Conservation (phyloP, 2,888 invertebrate genomes). For the Drosophila sordidula region DNA sequence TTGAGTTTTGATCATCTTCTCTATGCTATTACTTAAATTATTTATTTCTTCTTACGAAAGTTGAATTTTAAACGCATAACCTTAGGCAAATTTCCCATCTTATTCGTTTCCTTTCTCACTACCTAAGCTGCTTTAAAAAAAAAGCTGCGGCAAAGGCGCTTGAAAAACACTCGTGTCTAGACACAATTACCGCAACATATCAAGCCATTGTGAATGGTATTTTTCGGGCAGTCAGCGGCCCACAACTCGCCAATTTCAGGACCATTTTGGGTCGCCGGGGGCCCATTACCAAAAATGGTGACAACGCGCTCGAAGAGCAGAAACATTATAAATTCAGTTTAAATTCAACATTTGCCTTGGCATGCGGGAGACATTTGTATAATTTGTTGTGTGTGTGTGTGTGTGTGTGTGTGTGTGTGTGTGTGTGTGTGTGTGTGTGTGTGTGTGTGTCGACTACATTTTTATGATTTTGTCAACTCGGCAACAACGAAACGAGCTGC, state of each 20-base stretch:
- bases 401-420: constrained; percentile 41
- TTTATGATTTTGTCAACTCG: constrained; percentile 79
- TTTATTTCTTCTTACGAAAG: no score
- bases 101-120: background rate
- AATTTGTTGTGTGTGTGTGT: constrained; percentile 65
- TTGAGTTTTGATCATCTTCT: no score
- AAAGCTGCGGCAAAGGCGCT: background rate
- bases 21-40: no score
- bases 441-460: constrained; percentile 55
- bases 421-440: constrained; percentile 62
- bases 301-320: constrained; percentile 30
- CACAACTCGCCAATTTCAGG: background rate
- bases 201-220: constrained; percentile 27
- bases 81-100: background rate
- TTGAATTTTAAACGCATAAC: background rate
- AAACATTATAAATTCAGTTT: constrained; percentile 62
- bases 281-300: constrained; percentile 69
- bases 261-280: constrained; percentile 47
- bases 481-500: constrained; percentile 70
- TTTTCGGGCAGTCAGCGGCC: constrained; percentile 6
- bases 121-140: no score
- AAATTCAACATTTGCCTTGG: constrained; percentile 36
- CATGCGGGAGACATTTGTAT: constrained; percentile 74
- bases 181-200: constrained; percentile 32
- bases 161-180: constrained; percentile 34